A percentile compares a stretch with the other conserved stretches of the same genome.
Conservation (phyloP, 2,113 vertebrate genomes). For the Baryphthengus martii region DNA sequence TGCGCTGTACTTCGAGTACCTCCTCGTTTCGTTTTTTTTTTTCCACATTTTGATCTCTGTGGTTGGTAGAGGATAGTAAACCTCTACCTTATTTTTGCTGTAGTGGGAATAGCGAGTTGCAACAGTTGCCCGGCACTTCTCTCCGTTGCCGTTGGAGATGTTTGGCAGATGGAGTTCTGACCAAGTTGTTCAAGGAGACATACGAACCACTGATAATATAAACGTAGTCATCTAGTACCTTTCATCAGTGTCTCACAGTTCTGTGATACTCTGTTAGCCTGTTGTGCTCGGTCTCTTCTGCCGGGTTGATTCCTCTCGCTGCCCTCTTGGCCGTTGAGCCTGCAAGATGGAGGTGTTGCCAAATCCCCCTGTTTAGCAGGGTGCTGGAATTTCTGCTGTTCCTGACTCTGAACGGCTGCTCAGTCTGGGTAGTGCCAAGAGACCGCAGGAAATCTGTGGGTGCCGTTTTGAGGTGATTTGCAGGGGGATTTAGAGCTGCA, state of each 20-base stretch:
- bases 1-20: background rate
- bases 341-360: background rate
- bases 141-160: background rate
- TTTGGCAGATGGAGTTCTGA: background rate
- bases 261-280: fast-evolving
- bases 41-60: background rate
- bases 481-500: background rate
- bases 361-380: background rate
- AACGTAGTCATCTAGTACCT: background rate
- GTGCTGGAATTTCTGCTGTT: background rate
- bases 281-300: background rate
- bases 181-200: background rate
- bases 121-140: background rate
- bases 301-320: background rate
- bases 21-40: background rate
- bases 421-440: background rate
- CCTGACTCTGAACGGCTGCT: background rate
- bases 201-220: background rate
- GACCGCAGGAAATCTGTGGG: background rate
- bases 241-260: background rate
- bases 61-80: background rate
- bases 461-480: background rate
- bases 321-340: background rate
- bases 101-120: background rate
- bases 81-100: background rate